A percentile compares a stretch with the other conserved stretches of the same genome.
phyloP scores from a whole-genome alignment of 1,140 invertebrate genomes.

The Lepidurus arcticus region DNA sequence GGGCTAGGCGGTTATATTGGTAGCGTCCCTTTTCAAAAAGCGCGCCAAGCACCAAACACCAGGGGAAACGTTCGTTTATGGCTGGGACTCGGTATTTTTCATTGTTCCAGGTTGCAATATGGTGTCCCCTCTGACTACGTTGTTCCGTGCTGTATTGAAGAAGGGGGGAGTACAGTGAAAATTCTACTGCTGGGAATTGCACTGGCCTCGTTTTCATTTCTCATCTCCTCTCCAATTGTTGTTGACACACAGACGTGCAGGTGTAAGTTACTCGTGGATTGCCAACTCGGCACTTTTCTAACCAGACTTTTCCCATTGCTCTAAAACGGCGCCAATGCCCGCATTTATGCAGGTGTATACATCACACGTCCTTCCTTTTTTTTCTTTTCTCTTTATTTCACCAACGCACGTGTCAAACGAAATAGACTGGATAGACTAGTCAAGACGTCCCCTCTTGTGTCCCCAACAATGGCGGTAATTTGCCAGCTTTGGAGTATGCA shows the following conservation, averaged over 20 bases:
- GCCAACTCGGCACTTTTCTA: constrained; percentile 7
- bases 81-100: neutral
- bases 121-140: neutral
- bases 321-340: neutral
- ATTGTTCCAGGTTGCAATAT: neutral
- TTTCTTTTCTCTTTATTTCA: neutral
- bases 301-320: neutral
- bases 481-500: neutral
- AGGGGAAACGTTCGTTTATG: neutral
- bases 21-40: neutral
- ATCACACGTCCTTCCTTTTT: no score
- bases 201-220: neutral
- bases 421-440: neutral
- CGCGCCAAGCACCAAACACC: neutral
- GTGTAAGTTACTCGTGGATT: constrained; percentile 11
- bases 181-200: neutral
- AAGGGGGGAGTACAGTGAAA: no score
- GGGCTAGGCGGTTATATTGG: neutral
- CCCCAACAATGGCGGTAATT: neutral
- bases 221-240: neutral
- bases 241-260: constrained; percentile 9
- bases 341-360: constrained; percentile 1
- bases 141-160: no score
- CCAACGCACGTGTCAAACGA: neutral
- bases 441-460: neutral